Evolutionary conservation across 2,797 vertebrate species (phyloP), one percentile per base, ranked within the genome.

Genomic region (Arnoldichthys spilopterus): DNA sequence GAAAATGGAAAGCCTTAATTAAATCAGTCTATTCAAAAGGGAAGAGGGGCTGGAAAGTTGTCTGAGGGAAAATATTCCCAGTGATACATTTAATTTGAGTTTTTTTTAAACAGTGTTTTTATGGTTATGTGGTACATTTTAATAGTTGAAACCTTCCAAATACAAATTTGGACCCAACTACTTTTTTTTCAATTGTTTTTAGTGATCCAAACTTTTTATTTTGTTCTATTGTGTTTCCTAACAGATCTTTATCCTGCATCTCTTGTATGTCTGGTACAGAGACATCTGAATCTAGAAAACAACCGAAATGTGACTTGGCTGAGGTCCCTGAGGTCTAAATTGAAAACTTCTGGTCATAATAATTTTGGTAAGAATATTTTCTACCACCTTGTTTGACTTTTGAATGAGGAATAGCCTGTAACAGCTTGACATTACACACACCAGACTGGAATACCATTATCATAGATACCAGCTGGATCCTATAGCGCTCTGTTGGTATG

Each of bases 1-100:
- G 88, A 88, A 91, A 91, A 92, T 92, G 89, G 88, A 90, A 87
- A 89, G 85, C 87, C 86, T 82, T 91, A 92, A 92, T 92, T 88
- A 88, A 89, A 91, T 92, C 88, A 90, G 82, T 84, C 86, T 88
- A 87, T 88, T 81, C 78, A 67, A 83, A 86, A 90, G 88, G 85
- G 82, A 78, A 76, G 84, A 20, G 40, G 20, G 20, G n/a, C 12
- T 13, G 4, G 8, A 1, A 43, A 49, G 64, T 6, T 1, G 26
- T n/a, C n/a, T 51, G 43, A 69, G 67, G 15, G 18, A 69, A n/a
- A n/a, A 1, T 18, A 34, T 37, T n/a, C 67, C 45, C 18, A 30
- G 43, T 18, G n/a, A 13, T 63, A 13, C 43, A 45, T 45, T 24
- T 24, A 66, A 66, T 16, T 45, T 12, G 47, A 16, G 22, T 7